phyloP scores from a whole-genome alignment of 2,888 invertebrate genomes.

The Caradrina kadenii region DNA sequence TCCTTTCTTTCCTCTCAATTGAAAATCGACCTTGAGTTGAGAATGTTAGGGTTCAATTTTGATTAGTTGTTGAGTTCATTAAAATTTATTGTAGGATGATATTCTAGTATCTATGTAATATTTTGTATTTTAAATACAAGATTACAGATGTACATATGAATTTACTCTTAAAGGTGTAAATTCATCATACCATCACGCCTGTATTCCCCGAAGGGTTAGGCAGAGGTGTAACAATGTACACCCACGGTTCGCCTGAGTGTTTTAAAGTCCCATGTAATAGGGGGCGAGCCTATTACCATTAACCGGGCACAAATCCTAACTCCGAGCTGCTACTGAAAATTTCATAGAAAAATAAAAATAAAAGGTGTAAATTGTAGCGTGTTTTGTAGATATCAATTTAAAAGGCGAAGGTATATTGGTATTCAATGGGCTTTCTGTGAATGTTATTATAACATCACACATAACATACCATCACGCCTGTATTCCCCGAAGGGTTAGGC shows the following conservation, averaged over 20 bases:
- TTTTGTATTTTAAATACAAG: conserved; percentile 24
- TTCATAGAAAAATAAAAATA: no score
- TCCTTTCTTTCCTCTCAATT: background rate
- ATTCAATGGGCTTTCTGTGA: background rate
- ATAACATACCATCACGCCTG: no score
- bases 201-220: background rate
- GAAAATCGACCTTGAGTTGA: background rate
- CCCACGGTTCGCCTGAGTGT: no score
- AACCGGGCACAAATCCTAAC: no score
- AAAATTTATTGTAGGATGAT: conserved; percentile 18
- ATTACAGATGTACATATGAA: conserved; percentile 19
- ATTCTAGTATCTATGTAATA: conserved; percentile 27
- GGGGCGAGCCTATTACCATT: no score
- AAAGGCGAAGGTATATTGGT: background rate
- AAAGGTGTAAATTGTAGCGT: background rate
- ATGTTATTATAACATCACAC: no score
- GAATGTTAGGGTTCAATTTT: background rate
- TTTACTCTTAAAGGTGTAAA: background rate
- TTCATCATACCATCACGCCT: background rate
- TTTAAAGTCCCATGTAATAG: no score
- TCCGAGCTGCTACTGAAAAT: no score
- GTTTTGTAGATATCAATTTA: no score
- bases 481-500: no score
- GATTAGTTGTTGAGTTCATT: background rate
- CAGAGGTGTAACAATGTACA: no score